phyloP scores from a whole-genome alignment of 2,113 vertebrate genomes.

The Theristicus caerulescens region DNA sequence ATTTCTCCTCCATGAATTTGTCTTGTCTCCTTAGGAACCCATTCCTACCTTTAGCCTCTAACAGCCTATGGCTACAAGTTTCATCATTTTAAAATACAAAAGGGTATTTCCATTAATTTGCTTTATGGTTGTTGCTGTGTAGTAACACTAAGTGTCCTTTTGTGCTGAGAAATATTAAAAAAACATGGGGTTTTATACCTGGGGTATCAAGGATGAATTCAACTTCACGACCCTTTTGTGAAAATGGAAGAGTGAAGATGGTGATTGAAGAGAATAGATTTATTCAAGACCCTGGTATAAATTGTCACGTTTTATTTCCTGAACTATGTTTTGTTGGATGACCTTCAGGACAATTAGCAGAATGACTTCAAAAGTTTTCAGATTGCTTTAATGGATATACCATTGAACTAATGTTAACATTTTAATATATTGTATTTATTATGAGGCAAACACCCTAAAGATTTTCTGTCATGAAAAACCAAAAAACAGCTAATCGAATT shows the following conservation, averaged over 20 bases:
- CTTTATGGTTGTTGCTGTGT: background rate
- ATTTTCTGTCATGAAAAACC: background rate
- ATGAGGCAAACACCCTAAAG: background rate
- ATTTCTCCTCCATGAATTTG: background rate
- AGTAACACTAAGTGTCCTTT: background rate
- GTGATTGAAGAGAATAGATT: background rate
- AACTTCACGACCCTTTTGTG: background rate
- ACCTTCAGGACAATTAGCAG: constrained; percentile 14
- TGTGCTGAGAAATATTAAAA: background rate
- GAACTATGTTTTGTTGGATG: background rate
- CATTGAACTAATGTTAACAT: constrained; percentile 12
- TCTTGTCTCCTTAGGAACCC: background rate
- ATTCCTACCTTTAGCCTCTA: background rate
- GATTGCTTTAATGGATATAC: constrained; percentile 5
- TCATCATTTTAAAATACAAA: background rate
- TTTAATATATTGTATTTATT: constrained; percentile 7
- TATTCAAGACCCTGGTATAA: background rate
- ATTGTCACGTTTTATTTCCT: background rate
- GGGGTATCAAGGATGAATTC: background rate
- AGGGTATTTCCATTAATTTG: background rate
- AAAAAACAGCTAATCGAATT: constrained; percentile 17
- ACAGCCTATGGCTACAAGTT: background rate
- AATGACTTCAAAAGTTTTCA: constrained; percentile 13
- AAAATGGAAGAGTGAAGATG: background rate
- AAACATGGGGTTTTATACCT: background rate